Conservation (phyloP, 2,797 vertebrate genomes). For the Apogon hyalosoma region DNA sequence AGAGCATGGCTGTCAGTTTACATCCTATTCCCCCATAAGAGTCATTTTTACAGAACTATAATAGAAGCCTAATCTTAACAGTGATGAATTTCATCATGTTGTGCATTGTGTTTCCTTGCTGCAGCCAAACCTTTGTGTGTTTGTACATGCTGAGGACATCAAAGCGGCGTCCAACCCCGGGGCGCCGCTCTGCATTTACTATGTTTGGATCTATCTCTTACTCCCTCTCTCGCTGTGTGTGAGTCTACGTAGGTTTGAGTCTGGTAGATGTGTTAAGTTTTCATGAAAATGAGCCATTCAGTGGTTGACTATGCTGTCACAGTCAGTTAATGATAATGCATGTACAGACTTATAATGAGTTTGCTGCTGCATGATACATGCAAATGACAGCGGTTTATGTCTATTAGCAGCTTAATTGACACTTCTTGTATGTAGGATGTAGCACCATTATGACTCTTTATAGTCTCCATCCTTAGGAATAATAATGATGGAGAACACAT, state of each 20-base stretch:
- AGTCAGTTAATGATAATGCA: conserved; percentile 21
- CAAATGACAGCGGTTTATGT: conserved; percentile 16
- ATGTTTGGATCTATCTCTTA: conserved; percentile 5
- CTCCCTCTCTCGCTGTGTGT: conserved; percentile 9
- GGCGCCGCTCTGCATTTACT: conserved; percentile 39
- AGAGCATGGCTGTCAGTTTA: conserved; percentile 25
- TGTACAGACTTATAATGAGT: conserved; percentile 32
- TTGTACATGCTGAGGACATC: conserved; percentile 54
- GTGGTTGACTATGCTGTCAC: conserved; percentile 14
- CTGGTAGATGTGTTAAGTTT: background rate
- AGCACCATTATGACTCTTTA: conserved; percentile 10
- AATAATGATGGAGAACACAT: background rate
- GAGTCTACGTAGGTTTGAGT: conserved; percentile 5
- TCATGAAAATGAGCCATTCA: background rate
- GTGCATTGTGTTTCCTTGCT: conserved; percentile 29
- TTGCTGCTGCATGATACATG: conserved; percentile 36
- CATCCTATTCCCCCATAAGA: conserved; percentile 22
- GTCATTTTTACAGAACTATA: conserved; percentile 22
- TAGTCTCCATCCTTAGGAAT: background rate
- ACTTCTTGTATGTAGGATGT: conserved; percentile 9
- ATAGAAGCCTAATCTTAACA: conserved; percentile 12
- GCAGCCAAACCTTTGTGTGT: conserved; percentile 36
- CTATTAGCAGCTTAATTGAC: conserved; percentile 23
- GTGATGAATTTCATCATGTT: conserved; percentile 33
- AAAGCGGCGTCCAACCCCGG: conserved; percentile 46